These are phyloP conservation scores for Monoplex corrugatus DNA, from an alignment of 2,888 invertebrate genomes.

Conservation along the genomic window DNA sequence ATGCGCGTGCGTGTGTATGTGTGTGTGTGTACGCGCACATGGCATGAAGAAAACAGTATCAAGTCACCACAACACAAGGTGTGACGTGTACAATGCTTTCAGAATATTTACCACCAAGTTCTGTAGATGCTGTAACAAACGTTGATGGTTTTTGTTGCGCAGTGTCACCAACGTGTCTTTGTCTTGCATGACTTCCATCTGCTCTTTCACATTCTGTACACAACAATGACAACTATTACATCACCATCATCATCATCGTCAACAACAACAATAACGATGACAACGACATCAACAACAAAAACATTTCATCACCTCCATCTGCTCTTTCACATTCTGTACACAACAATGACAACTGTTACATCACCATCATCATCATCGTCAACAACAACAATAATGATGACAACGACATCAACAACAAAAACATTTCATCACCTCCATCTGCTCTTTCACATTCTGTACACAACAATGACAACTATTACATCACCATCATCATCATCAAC, in stretches of 20 bases:
- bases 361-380: too few relatives aligned
- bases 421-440: too few relatives aligned
- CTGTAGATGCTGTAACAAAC: constrained; percentile 89
- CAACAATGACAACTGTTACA: neutral
- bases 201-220: constrained; percentile 91
- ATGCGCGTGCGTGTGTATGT: too few relatives aligned
- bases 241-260: constrained; percentile 26
- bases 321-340: too few relatives aligned
- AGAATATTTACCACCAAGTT: constrained; percentile 86
- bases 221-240: constrained; percentile 80
- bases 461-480: neutral
- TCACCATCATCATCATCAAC: too few relatives aligned
- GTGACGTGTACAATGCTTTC: neutral
- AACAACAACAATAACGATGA: neutral
- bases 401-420: too few relatives aligned
- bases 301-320: neutral
- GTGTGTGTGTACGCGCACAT: too few relatives aligned
- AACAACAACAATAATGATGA: too few relatives aligned
- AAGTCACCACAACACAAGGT: too few relatives aligned
- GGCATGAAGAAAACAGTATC: too few relatives aligned
- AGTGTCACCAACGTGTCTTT: constrained; percentile 93
- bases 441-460: too few relatives aligned
- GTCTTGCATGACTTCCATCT: constrained; percentile 94
- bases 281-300: neutral
- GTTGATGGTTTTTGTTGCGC: constrained; percentile 92